Conservation (phyloP, 2,888 invertebrate genomes). For the Theretra japonica region DNA sequence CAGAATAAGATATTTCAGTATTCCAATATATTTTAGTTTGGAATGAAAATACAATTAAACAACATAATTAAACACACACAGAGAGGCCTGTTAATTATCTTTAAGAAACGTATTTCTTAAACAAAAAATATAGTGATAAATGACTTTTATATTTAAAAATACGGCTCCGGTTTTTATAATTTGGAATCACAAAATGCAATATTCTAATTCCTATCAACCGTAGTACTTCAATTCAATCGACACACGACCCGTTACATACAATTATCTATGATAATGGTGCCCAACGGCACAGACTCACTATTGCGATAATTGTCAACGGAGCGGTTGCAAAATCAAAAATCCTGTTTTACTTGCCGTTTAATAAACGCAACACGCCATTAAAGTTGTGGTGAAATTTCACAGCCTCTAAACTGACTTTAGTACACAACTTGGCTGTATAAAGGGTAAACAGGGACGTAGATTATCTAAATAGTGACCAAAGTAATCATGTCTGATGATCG, state of each 20-base stretch:
- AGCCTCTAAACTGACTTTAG: conserved; percentile 3
- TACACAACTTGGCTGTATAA: not conserved
- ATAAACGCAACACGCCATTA: conserved; percentile 16
- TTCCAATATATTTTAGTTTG: too few species aligned
- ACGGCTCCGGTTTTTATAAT: not conserved
- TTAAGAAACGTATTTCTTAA: too few species aligned
- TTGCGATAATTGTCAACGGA: conserved; percentile 24
- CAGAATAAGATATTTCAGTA: too few species aligned
- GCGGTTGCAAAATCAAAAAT: conserved; percentile 22
- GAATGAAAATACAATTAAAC: too few species aligned
- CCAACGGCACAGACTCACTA: not conserved
- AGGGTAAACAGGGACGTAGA: not conserved
- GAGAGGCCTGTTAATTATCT: too few species aligned
- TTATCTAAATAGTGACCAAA: too few species aligned
- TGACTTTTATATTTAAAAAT: too few species aligned
- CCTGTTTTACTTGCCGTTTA: conserved; percentile 24
- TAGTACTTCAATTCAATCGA: not conserved
- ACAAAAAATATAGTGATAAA: too few species aligned
- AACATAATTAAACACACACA: too few species aligned
- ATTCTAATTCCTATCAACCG: not conserved
- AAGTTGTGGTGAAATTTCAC: conserved; percentile 24
- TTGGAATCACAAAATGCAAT: not conserved
- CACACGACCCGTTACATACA: not conserved
- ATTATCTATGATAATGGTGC: not conserved
- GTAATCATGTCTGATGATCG: too few species aligned